A percentile compares a stretch with the other conserved stretches of the same genome.
phyloP scores from a whole-genome alignment of 2,888 invertebrate species.

The Scelioninae gen. 2 region DNA sequence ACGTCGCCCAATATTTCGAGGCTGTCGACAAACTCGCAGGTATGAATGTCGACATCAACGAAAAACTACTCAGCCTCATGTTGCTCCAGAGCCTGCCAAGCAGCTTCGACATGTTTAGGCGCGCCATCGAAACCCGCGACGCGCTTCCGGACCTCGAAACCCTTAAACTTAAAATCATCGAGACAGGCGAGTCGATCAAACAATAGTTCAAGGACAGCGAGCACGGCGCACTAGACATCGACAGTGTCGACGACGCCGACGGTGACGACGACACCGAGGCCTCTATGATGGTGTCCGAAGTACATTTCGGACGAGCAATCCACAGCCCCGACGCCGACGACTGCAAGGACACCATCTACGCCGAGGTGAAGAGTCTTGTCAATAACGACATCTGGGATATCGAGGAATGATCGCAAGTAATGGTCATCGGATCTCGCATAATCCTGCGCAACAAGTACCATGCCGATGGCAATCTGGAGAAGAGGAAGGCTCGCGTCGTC shows the following conservation, averaged over 20 bases:
- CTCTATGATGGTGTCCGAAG: conserved; percentile 31
- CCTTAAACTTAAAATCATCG: conserved; percentile 59
- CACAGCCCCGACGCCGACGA: conserved; percentile 8
- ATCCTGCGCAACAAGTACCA: conserved; percentile 29
- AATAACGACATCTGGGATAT: conserved; percentile 54
- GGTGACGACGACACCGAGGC: no score
- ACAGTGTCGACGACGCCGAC: no score
- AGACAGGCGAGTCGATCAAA: conserved; percentile 42
- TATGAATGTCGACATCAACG: conserved; percentile 58
- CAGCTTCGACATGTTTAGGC: conserved; percentile 60
- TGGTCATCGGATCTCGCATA: conserved; percentile 10
- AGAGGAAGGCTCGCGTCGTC: conserved; percentile 58
- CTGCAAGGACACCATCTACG: conserved; percentile 38
- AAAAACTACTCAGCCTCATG: conserved; percentile 49
- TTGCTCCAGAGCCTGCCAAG: conserved; percentile 57
- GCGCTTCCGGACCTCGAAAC: conserved; percentile 55
- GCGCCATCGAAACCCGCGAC: conserved; percentile 62
- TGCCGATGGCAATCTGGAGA: conserved; percentile 46
- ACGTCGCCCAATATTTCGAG: conserved; percentile 55
- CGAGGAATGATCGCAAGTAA: conserved; percentile 28
- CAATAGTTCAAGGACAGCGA: conserved; percentile 1
- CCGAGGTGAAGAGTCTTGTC: conserved; percentile 50
- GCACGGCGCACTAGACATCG: conserved; percentile 23
- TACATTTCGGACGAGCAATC: conserved; percentile 9
- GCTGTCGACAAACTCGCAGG: conserved; percentile 57